These are phyloP conservation scores for Zophobas atratus DNA, from an alignment of 1,140 invertebrate genomes.

Conservation along the genomic window DNA sequence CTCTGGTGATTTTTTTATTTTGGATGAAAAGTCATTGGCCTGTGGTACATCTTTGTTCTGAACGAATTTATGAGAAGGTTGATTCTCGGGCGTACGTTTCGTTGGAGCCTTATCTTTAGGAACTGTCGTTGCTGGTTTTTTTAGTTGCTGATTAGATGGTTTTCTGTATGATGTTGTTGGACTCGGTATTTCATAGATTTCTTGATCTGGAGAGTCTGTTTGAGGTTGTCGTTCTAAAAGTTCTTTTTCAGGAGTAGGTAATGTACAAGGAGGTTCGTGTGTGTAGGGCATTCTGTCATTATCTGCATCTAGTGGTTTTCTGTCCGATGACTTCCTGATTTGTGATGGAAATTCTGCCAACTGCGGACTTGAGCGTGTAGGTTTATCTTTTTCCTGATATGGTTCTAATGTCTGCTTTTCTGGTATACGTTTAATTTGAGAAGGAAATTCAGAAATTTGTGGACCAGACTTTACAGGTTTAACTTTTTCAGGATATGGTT, in stretches of 20 bases:
- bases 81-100: background rate
- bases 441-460: slow-evolving; percentile 53
- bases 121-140: too few species aligned
- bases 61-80: slow-evolving; percentile 3
- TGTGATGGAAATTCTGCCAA: slow-evolving; percentile 18
- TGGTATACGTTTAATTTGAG: slow-evolving; percentile 45
- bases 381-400: background rate
- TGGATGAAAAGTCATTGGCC: slow-evolving; percentile 32
- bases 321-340: background rate
- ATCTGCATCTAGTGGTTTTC: background rate
- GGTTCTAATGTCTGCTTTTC: slow-evolving; percentile 48
- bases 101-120: too few species aligned
- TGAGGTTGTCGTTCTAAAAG: background rate
- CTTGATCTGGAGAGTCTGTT: too few species aligned
- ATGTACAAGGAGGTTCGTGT: too few species aligned
- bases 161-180: too few species aligned
- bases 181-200: too few species aligned
- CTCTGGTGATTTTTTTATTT: slow-evolving; percentile 26
- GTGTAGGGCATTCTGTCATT: too few species aligned
- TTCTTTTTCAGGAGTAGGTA: background rate
- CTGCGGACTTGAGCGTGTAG: background rate
- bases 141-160: too few species aligned
- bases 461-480: slow-evolving; percentile 45
- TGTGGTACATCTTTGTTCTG: slow-evolving; percentile 23
- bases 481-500: slow-evolving; percentile 50